Percentiles rank a stretch among this genome's conserved stretches.
Conservation (phyloP, 1,140 invertebrate genomes). For the Caenorhabditis inopinata region DNA sequence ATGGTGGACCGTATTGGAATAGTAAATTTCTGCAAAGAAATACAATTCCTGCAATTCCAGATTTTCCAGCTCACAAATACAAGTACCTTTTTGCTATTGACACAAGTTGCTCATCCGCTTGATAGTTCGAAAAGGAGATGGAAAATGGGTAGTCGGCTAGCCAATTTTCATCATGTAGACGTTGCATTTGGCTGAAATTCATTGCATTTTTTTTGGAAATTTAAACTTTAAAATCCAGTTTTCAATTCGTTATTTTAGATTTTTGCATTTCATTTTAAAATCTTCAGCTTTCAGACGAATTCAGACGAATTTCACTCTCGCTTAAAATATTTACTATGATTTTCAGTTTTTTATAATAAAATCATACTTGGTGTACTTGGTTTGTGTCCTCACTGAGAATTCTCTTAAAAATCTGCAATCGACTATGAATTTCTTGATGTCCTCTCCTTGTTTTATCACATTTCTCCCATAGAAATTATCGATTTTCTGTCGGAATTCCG, state of each 20-base stretch:
- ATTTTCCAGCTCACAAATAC: not conserved
- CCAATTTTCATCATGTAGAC: not conserved
- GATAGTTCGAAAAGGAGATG: not conserved
- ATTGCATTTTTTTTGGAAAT: no score
- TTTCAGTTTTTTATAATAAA: no score
- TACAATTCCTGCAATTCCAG: no score
- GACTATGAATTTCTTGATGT: not conserved
- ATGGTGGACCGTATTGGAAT: conserved; percentile 11
- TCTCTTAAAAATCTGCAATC: not conserved
- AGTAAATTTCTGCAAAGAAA: not conserved
- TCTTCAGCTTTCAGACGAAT: no score
- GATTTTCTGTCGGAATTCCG: not conserved
- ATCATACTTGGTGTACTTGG: not conserved
- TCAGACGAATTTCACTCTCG: no score
- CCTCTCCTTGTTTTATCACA: not conserved
- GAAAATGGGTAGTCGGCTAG: not conserved
- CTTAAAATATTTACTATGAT: no score
- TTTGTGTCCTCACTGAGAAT: not conserved
- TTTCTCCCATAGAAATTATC: conserved; percentile 27
- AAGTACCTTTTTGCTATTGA: not conserved
- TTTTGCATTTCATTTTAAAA: no score
- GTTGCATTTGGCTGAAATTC: not conserved
- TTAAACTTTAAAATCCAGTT: no score
- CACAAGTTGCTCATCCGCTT: not conserved
- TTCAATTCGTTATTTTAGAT: no score